Conservation (phyloP, 2,888 invertebrate genomes). For the Dynastes maya region DNA sequence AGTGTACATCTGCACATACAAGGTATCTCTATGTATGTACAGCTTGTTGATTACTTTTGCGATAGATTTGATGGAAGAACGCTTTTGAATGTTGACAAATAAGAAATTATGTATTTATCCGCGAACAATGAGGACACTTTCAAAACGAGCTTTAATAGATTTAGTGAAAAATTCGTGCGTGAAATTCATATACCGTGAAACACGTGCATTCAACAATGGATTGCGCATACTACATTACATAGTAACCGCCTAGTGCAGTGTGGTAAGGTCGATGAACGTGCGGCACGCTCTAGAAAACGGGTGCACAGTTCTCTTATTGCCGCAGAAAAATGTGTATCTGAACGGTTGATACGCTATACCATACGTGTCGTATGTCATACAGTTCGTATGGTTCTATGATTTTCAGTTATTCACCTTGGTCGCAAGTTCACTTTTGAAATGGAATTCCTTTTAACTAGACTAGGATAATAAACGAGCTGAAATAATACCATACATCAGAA, state of each 20-base stretch:
- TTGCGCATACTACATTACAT: background rate
- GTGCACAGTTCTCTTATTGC: slow-evolving; percentile 15
- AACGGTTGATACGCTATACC: slow-evolving; percentile 5
- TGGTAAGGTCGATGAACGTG: slow-evolving; percentile 36
- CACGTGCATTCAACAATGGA: slow-evolving; percentile 27
- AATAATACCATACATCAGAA: too few relatives aligned
- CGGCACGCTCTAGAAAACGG: slow-evolving; percentile 34
- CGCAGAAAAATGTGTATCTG: slow-evolving; percentile 38
- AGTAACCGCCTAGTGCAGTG: slow-evolving; percentile 5
- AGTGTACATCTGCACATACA: background rate
- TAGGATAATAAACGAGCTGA: too few relatives aligned
- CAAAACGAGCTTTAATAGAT: slow-evolving; percentile 12
- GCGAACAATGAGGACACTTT: background rate
- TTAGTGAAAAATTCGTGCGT: slow-evolving; percentile 31
- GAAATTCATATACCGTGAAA: slow-evolving; percentile 31
- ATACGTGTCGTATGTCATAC: background rate
- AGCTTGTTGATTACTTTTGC: background rate
- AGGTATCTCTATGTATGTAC: background rate
- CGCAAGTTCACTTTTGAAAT: too few relatives aligned
- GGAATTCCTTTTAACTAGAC: too few relatives aligned
- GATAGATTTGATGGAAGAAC: background rate
- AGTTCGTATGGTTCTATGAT: too few relatives aligned
- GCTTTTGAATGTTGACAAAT: background rate
- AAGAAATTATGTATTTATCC: background rate
- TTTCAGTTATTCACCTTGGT: too few relatives aligned